Conservation (phyloP, 1,140 invertebrate species). For the Brachionus asplanchnoidis region DNA sequence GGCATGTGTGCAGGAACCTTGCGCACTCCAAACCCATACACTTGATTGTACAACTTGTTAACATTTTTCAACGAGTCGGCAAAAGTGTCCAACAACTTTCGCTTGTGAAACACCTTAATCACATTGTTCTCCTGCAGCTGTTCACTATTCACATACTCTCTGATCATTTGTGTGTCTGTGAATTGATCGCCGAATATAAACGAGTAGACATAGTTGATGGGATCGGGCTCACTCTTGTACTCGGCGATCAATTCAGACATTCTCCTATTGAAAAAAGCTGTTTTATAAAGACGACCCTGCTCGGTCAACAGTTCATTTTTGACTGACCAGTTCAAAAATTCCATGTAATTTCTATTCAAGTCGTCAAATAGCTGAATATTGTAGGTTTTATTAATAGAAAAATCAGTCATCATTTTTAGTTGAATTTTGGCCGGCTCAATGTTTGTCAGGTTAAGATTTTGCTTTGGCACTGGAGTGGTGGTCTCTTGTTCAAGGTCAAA, state of each 20-base stretch:
- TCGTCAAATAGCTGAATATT: not conserved
- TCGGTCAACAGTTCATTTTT: not conserved
- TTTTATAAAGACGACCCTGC: not conserved
- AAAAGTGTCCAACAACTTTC: slow-evolving; percentile 65
- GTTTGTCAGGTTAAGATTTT: not conserved
- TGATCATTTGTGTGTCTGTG: not conserved
- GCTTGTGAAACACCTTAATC: slow-evolving; percentile 23
- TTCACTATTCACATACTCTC: not conserved
- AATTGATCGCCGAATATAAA: not conserved
- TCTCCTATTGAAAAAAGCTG: not conserved
- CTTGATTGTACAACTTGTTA: slow-evolving; percentile 68
- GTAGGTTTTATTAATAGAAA: not conserved
- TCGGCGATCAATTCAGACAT: not conserved
- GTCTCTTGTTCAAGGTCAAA: not conserved
- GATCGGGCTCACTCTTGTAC: not conserved
- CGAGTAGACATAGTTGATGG: not conserved
- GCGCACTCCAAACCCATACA: slow-evolving; percentile 68
- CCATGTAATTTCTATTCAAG: not conserved
- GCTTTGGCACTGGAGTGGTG: not conserved
- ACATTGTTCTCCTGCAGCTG: not conserved
- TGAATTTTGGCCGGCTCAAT: not conserved
- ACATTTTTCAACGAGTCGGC: slow-evolving; percentile 71
- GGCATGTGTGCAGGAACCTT: slow-evolving; percentile 75
- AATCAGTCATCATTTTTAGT: not conserved
- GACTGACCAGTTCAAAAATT: slow-evolving; percentile 29